phyloP scores from a whole-genome alignment of 2,797 vertebrate species.

The Tinamus major region DNA sequence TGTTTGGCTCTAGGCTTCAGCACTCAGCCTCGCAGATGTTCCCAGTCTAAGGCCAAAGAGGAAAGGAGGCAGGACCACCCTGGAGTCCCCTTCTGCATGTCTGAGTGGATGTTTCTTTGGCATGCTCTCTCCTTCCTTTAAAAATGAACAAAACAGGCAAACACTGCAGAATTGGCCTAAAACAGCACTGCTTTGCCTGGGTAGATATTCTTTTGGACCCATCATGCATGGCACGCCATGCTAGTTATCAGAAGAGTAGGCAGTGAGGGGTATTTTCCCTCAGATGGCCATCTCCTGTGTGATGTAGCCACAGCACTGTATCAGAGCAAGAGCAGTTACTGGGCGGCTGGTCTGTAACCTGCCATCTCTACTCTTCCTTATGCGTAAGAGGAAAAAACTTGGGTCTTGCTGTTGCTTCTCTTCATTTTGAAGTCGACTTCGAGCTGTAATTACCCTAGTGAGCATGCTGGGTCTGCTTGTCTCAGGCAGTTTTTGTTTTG shows the following conservation, averaged over 20 bases:
- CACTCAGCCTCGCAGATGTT: not conserved
- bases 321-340: not conserved
- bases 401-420: not conserved
- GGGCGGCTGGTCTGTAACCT: not conserved
- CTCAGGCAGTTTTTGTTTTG: too few relatives aligned
- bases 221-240: fast-evolving
- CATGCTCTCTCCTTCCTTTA: not conserved
- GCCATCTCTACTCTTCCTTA: not conserved
- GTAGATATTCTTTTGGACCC: not conserved
- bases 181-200: not conserved
- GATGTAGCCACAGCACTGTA: fast-evolving
- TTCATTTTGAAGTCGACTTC: not conserved
- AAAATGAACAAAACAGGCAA: not conserved
- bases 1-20: constrained; percentile 24
- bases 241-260: not conserved
- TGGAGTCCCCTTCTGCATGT: not conserved
- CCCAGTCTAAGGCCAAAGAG: not conserved
- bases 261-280: not conserved
- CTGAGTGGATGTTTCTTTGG: constrained; percentile 11
- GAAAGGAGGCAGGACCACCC: constrained; percentile 13
- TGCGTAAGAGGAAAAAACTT: not conserved
- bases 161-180: not conserved
- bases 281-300: not conserved
- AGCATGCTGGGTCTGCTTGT: not conserved
- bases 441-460: not conserved